Evolutionary conservation across 2,888 invertebrate species (phyloP).

Genomic region (Hartigia nigra): DNA sequence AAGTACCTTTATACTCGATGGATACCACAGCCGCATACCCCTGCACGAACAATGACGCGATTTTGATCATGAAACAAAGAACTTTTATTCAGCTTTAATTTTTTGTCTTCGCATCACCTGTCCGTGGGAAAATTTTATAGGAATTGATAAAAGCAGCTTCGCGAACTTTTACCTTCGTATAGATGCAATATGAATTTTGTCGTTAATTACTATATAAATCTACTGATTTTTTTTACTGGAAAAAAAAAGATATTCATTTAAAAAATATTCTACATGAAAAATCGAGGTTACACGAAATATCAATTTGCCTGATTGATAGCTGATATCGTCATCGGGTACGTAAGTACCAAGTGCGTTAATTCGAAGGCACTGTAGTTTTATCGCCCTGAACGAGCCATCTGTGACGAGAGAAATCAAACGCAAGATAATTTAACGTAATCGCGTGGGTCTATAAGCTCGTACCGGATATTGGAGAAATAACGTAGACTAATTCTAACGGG

Average conservation of each 20-base stretch:
- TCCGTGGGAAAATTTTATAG: constrained; percentile 38
- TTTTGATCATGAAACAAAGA: neutral
- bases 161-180: too few relatives aligned
- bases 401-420: neutral
- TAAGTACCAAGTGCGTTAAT: constrained; percentile 1
- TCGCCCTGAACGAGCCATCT: neutral
- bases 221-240: neutral
- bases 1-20: neutral
- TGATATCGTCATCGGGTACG: constrained; percentile 2
- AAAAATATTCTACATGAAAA: neutral
- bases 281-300: constrained; percentile 3
- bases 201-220: neutral
- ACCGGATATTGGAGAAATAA: neutral
- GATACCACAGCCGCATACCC: constrained; percentile 9
- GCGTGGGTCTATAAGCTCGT: neutral
- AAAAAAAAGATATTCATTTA: neutral
- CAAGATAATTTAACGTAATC: neutral
- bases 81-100: constrained; percentile 3
- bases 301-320: constrained; percentile 13
- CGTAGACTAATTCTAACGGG: neutral
- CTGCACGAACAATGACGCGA: constrained; percentile 32
- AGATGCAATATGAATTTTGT: too few relatives aligned
- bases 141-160: neutral
- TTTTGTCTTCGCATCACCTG: constrained; percentile 40
- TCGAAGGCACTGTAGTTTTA: constrained; percentile 7